These are phyloP conservation scores for Euglossa dilemma DNA, from an alignment of 1,140 invertebrate species.

Conservation along the genomic window DNA sequence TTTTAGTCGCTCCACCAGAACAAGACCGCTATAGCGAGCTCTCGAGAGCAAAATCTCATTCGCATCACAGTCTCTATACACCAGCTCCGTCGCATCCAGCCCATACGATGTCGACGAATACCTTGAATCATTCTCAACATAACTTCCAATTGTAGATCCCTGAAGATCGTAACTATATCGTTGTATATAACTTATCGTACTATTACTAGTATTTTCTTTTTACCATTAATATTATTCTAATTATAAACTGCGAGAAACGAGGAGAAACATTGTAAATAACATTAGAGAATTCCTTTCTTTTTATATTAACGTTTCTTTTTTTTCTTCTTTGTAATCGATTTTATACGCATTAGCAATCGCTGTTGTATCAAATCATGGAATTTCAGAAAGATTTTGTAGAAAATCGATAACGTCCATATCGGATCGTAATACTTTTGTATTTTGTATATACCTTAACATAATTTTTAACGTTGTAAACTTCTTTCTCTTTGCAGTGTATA, in stretches of 20 bases:
- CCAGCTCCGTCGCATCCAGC: constrained; percentile 77
- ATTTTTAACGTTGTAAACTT: background rate
- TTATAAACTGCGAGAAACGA: background rate
- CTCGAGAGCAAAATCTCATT: constrained; percentile 81
- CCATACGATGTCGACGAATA: constrained; percentile 80
- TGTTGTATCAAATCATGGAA: background rate
- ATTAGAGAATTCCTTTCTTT: background rate
- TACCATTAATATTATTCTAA: background rate
- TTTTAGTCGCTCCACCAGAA: constrained; percentile 88
- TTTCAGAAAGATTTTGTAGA: background rate
- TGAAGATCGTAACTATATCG: background rate
- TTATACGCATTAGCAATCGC: background rate
- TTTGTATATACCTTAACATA: constrained; percentile 30
- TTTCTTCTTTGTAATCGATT: background rate
- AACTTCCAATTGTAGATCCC: constrained; percentile 78
- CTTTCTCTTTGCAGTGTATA: background rate
- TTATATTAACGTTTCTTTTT: background rate
- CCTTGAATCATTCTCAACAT: constrained; percentile 79
- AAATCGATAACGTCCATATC: background rate
- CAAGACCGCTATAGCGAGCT: constrained; percentile 81
- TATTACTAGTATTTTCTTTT: background rate
- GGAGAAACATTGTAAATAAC: constrained; percentile 52
- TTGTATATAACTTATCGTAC: constrained; percentile 47
- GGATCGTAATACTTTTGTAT: constrained; percentile 5
- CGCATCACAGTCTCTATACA: constrained; percentile 80